phyloP scores from a whole-genome alignment of 1,140 invertebrate species.

The Lepidurus packardi region DNA sequence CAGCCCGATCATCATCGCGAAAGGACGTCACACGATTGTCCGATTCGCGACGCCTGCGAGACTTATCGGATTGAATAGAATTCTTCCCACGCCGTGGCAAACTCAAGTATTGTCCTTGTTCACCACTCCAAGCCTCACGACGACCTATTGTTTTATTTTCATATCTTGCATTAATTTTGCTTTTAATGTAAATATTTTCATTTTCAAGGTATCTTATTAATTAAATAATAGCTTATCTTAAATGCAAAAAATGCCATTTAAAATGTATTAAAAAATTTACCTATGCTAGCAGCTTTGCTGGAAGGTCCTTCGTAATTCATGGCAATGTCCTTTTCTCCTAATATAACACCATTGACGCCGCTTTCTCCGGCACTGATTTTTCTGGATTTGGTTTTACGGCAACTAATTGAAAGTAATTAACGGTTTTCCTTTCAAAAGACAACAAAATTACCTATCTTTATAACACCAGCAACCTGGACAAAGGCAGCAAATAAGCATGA shows the following conservation, averaged over 20 bases:
- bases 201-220: background rate
- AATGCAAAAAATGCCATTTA: background rate
- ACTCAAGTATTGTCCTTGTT: constrained; percentile 6
- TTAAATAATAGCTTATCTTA: background rate
- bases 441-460: constrained; percentile 43
- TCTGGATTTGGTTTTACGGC: background rate
- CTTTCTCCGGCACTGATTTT: constrained; percentile 27
- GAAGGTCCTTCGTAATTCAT: background rate
- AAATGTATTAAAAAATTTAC: background rate
- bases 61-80: background rate
- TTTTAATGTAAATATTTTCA: background rate
- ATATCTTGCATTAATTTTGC: background rate
- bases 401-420: constrained; percentile 15
- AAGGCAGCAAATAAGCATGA: constrained; percentile 68
- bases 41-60: constrained; percentile 17
- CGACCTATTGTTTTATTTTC: constrained; percentile 25
- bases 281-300: background rate
- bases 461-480: constrained; percentile 74
- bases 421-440: background rate
- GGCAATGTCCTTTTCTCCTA: background rate
- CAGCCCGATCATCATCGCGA: background rate
- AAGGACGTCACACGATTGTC: background rate
- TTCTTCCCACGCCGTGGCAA: constrained; percentile 25
- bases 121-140: constrained; percentile 31
- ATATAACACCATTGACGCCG: background rate